These are phyloP conservation scores for Microctonus hyperodae DNA, from an alignment of 2,888 invertebrate genomes.

Conservation along the genomic window DNA sequence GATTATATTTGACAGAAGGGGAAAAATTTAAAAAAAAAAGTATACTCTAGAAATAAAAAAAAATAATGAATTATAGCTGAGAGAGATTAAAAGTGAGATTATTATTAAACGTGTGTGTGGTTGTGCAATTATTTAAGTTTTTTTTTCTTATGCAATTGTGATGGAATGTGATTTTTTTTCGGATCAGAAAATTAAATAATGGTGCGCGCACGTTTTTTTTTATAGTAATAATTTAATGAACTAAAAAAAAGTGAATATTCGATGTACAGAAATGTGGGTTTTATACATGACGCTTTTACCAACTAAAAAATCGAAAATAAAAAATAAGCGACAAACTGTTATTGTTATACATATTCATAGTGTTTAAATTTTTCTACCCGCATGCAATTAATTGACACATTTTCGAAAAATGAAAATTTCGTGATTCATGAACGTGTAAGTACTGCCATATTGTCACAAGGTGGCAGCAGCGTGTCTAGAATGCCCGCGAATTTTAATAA, in stretches of 20 bases:
- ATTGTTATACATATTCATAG: slow-evolving; percentile 47
- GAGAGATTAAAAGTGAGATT: not conserved
- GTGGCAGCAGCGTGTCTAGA: not conserved
- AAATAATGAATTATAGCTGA: not conserved
- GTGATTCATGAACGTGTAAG: too few relatives aligned
- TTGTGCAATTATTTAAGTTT: not conserved
- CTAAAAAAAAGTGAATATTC: not conserved
- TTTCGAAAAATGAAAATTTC: too few relatives aligned
- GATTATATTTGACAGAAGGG: not conserved
- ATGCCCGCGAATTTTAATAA: not conserved
- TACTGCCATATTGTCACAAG: not conserved
- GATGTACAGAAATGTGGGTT: slow-evolving; percentile 44
- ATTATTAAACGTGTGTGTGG: not conserved
- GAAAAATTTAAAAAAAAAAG: not conserved
- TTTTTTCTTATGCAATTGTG: not conserved
- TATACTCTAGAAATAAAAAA: not conserved
- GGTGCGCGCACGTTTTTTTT: not conserved
- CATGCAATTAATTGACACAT: too few relatives aligned
- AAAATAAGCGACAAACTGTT: slow-evolving; percentile 48
- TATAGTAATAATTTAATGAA: not conserved
- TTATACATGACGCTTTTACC: slow-evolving; percentile 56
- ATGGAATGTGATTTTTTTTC: not conserved
- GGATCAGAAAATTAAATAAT: too few relatives aligned
- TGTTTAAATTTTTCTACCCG: not conserved
- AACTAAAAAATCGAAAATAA: slow-evolving; percentile 34